These are phyloP conservation scores for Perizoma flavofasciatum DNA, from an alignment of 2,888 invertebrate species.

Conservation along the genomic window DNA sequence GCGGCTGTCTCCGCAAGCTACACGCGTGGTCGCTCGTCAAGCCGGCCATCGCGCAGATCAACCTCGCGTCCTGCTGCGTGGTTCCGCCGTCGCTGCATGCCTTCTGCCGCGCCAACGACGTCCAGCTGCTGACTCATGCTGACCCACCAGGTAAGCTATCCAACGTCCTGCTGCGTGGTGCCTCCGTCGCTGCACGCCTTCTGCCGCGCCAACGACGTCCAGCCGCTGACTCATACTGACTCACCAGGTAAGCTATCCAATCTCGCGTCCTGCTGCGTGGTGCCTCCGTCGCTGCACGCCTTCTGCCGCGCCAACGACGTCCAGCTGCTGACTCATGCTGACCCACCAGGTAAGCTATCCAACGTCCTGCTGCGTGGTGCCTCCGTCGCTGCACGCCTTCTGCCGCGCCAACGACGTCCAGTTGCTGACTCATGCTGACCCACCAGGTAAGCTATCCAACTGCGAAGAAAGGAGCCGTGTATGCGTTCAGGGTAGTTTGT, in stretches of 20 bases:
- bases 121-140: slow-evolving; percentile 97
- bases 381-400: slow-evolving; percentile 92
- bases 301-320: slow-evolving; percentile 96
- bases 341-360: slow-evolving; percentile 90
- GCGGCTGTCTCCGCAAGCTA: slow-evolving; percentile 89
- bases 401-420: slow-evolving; percentile 96
- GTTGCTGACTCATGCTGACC: slow-evolving; percentile 97
- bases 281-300: slow-evolving; percentile 88
- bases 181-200: slow-evolving; percentile 95
- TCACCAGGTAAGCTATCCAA: slow-evolving; percentile 85
- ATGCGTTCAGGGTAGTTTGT: too few relatives aligned
- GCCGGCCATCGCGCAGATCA: slow-evolving; percentile 96
- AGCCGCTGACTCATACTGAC: not conserved
- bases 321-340: slow-evolving; percentile 97
- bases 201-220: slow-evolving; percentile 92
- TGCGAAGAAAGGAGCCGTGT: too few relatives aligned
- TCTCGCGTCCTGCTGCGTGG: too few relatives aligned
- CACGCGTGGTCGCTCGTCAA: slow-evolving; percentile 91
- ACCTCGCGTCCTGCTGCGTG: slow-evolving; percentile 95
- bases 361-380: too few relatives aligned
- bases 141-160: slow-evolving; percentile 90
- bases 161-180: slow-evolving; percentile 95
- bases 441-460: slow-evolving; percentile 86
- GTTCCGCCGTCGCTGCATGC: slow-evolving; percentile 95
- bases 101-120: slow-evolving; percentile 95